Evolutionary conservation across 2,797 vertebrate genomes (phyloP).

Genomic region (Phataginus tricuspis): DNA sequence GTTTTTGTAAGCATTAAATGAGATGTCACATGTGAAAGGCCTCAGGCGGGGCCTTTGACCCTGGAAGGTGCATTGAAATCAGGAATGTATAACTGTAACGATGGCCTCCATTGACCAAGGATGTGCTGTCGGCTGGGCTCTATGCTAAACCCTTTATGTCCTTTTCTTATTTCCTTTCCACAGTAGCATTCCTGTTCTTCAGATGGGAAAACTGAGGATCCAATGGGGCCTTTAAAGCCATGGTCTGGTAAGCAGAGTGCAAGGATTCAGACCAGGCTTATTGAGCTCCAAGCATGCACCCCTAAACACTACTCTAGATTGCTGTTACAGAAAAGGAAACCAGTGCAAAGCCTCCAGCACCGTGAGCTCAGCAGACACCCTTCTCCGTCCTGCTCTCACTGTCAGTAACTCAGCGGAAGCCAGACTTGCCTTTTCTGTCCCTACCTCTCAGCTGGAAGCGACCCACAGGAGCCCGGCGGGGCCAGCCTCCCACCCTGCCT

Average conservation of each 20-base stretch:
- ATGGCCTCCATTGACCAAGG: not conserved
- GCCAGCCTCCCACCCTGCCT: not conserved
- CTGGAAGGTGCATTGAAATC: not conserved
- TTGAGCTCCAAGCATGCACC: not conserved
- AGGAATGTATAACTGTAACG: not conserved
- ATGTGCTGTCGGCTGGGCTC: not conserved
- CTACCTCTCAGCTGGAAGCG: not conserved
- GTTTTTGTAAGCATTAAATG: not conserved
- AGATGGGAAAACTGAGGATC: not conserved
- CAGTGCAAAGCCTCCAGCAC: rapidly evolving
- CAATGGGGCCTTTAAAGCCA: not conserved
- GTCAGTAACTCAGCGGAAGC: not conserved
- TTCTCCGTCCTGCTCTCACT: rapidly evolving
- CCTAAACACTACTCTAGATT: not conserved
- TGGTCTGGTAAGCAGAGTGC: not conserved
- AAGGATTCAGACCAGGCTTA: not conserved
- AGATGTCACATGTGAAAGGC: not conserved
- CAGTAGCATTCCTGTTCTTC: not conserved
- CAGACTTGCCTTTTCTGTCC: not conserved
- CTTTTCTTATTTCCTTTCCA: not conserved
- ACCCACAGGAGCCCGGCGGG: not conserved
- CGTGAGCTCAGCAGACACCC: rapidly evolving
- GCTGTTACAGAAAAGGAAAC: not conserved
- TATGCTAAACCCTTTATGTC: not conserved
- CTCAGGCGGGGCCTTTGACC: not conserved